Evolutionary conservation across 2,797 vertebrate species (phyloP).

Genomic region (Phataginus tricuspis): DNA sequence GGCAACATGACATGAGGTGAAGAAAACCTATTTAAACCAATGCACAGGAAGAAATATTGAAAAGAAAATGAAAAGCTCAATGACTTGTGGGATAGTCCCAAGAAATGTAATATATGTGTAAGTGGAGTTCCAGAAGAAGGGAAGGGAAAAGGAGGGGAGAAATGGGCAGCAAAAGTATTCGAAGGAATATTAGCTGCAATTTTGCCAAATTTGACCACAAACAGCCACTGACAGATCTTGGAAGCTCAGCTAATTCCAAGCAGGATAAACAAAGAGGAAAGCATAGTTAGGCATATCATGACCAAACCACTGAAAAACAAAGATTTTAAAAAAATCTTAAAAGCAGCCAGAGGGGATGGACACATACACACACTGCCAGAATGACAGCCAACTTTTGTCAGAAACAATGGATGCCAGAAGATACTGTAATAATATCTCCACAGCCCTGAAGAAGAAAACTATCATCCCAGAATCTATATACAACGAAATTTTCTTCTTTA

Average conservation of each 20-base stretch:
- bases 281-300: neutral
- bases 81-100: neutral
- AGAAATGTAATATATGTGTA: neutral
- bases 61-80: neutral
- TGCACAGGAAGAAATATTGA: neutral
- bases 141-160: neutral
- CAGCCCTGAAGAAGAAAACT: neutral
- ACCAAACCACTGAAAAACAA: neutral
- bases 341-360: neutral
- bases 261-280: neutral
- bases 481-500: neutral
- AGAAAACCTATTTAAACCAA: neutral
- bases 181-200: neutral
- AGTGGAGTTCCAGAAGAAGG: neutral
- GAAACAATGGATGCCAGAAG: neutral
- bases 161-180: neutral
- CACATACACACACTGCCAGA: neutral
- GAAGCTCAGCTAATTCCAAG: neutral
- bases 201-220: neutral
- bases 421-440: neutral
- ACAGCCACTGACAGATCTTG: neutral
- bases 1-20: neutral
- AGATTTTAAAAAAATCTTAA: neutral
- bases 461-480: neutral
- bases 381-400: neutral